These are phyloP conservation scores for Coregonus clupeaformis DNA, from an alignment of 2,113 vertebrate species.

Conservation along the genomic window DNA sequence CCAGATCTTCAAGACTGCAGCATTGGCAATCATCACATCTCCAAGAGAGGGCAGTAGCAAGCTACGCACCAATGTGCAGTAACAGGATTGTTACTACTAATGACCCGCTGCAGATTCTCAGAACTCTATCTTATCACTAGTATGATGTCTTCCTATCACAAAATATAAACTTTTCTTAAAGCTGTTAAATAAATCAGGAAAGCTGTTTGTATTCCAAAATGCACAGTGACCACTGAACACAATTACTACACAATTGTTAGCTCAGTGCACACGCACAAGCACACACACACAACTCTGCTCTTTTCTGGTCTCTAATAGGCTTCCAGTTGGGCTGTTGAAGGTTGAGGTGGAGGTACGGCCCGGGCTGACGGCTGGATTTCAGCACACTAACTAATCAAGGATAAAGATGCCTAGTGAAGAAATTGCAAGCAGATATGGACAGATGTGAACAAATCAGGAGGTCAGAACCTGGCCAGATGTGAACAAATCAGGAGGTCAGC, in stretches of 20 bases:
- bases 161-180: too few relatives aligned
- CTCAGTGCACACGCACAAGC: too few relatives aligned
- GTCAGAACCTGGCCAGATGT: conserved; percentile 73
- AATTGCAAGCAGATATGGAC: conserved; percentile 72
- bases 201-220: neutral
- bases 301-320: conserved; percentile 57
- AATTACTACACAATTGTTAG: neutral
- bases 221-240: neutral
- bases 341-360: conserved; percentile 24
- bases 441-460: conserved; percentile 70
- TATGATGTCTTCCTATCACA: too few relatives aligned
- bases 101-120: too few relatives aligned
- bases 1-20: neutral
- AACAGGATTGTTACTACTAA: too few relatives aligned
- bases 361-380: conserved; percentile 33
- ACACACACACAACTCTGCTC: neutral
- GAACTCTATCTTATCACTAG: too few relatives aligned
- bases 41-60: conserved; percentile 64
- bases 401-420: conserved; percentile 68
- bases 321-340: conserved; percentile 19
- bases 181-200: too few relatives aligned
- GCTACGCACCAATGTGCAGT: neutral
- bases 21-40: too few relatives aligned
- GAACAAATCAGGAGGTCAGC: conserved; percentile 70
- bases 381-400: conserved; percentile 51